Evolutionary conservation across 1,140 invertebrate species (phyloP).

Genomic region (Heterodera schachtii): DNA sequence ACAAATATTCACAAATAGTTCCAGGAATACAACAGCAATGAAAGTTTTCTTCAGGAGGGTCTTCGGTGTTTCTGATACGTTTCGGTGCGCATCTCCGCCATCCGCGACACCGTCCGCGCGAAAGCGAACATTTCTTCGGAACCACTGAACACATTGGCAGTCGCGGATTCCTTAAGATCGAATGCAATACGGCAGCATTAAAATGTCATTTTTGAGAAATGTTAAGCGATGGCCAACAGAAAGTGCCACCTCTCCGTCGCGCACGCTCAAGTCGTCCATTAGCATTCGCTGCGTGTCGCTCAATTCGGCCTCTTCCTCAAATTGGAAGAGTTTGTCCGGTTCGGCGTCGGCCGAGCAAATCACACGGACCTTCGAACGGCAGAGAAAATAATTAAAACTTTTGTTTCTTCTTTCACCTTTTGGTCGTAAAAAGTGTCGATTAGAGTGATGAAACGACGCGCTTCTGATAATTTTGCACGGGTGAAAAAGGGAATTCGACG

Average conservation of each 20-base stretch:
- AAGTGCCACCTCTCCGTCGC: constrained; percentile 63
- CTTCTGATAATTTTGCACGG: constrained; percentile 75
- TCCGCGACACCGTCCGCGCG: constrained; percentile 85
- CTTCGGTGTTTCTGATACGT: constrained; percentile 77
- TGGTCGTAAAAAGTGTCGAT: constrained; percentile 97
- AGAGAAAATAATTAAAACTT: constrained; percentile 3
- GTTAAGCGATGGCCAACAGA: constrained; percentile 16
- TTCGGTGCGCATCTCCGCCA: constrained; percentile 90
- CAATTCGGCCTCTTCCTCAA: constrained; percentile 68
- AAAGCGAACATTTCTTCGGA: constrained; percentile 97
- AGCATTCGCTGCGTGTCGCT: constrained; percentile 79
- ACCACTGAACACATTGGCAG: constrained; percentile 88
- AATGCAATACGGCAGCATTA: too few species aligned
- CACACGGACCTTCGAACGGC: constrained; percentile 72
- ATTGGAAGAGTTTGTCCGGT: constrained; percentile 77
- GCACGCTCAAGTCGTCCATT: constrained; percentile 89
- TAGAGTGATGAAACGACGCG: constrained; percentile 90
- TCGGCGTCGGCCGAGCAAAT: constrained; percentile 79
- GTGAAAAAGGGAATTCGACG: constrained; percentile 78
- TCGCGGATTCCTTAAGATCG: constrained; percentile 71
- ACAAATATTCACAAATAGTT: too few species aligned
- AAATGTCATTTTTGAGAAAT: neutral
- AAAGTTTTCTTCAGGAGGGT: constrained; percentile 32
- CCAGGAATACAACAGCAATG: too few species aligned
- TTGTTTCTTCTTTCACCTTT: constrained; percentile 70